A percentile compares a stretch with the other conserved stretches of the same genome.
Evolutionary conservation across 2,797 vertebrate species (phyloP).

Genomic region (Lithobates pipiens): DNA sequence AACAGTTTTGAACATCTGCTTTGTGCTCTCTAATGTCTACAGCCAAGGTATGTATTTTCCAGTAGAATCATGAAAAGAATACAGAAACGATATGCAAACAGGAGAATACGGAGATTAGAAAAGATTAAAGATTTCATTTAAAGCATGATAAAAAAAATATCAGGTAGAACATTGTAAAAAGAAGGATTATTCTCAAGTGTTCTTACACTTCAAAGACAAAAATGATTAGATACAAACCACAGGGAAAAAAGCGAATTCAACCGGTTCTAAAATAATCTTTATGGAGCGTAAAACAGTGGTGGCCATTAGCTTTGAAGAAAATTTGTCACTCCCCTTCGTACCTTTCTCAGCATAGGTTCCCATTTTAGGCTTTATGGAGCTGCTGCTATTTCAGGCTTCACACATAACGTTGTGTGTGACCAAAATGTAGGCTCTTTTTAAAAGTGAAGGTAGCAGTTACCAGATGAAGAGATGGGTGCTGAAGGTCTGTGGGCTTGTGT

Average conservation of each 20-base stretch:
- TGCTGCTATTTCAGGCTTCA: background rate
- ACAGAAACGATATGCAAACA: constrained; percentile 29
- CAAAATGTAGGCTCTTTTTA: too few species aligned
- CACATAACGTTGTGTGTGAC: background rate
- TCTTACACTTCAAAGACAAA: background rate
- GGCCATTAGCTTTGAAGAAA: background rate
- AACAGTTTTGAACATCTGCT: background rate
- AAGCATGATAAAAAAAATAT: constrained; percentile 1
- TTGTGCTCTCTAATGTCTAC: constrained; percentile 1
- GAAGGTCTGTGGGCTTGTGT: too few species aligned
- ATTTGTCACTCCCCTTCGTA: background rate
- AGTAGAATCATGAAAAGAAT: background rate
- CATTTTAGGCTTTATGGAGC: background rate
- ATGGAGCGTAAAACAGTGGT: background rate
- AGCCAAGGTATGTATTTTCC: background rate
- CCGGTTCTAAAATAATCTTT: background rate
- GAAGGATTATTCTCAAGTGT: background rate
- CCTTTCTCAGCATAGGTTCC: background rate
- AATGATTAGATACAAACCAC: constrained; percentile 15
- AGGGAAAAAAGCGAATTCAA: background rate
- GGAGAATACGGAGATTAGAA: constrained; percentile 19
- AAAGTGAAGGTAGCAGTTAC: too few species aligned
- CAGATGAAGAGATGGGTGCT: too few species aligned
- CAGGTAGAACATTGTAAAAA: constrained; percentile 7
- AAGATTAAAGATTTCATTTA: constrained; percentile 9